phyloP scores from a whole-genome alignment of 2,797 vertebrate species.

The Coregonus ussuriensis region DNA sequence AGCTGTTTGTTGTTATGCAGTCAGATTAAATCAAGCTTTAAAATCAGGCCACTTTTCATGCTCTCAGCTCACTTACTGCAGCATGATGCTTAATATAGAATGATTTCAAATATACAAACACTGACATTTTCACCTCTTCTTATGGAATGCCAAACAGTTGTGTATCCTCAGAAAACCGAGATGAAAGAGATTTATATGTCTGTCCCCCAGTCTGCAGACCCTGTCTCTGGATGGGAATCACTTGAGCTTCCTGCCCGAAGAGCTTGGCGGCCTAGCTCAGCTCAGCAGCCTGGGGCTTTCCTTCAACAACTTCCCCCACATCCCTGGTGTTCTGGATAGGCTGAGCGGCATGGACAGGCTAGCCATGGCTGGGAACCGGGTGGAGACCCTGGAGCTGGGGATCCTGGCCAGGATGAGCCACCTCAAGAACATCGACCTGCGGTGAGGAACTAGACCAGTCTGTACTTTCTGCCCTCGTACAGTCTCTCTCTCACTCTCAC shows the following conservation, averaged over 20 bases:
- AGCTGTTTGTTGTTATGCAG: slow-evolving; percentile 36
- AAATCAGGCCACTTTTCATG: slow-evolving; percentile 35
- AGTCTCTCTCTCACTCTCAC: slow-evolving; percentile 10
- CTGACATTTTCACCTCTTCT: background rate
- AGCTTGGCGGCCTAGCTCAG: slow-evolving; percentile 85
- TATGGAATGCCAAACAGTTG: background rate
- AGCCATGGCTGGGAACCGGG: slow-evolving; percentile 87
- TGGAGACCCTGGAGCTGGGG: slow-evolving; percentile 82
- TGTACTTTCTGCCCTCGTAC: background rate
- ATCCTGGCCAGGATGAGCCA: slow-evolving; percentile 82
- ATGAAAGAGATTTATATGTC: slow-evolving; percentile 7
- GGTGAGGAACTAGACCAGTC: slow-evolving; percentile 73
- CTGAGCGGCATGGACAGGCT: slow-evolving; percentile 84
- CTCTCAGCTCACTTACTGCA: slow-evolving; percentile 16
- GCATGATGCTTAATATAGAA: slow-evolving; percentile 21
- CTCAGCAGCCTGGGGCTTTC: slow-evolving; percentile 90
- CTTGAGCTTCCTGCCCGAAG: slow-evolving; percentile 85
- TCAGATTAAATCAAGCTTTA: slow-evolving; percentile 47
- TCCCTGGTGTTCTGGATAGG: slow-evolving; percentile 86
- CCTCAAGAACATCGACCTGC: slow-evolving; percentile 88
- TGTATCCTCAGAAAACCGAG: background rate
- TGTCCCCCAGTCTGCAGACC: slow-evolving; percentile 84
- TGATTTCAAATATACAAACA: slow-evolving; percentile 8
- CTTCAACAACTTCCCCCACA: slow-evolving; percentile 88
- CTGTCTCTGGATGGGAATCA: slow-evolving; percentile 93